Conservation (phyloP, 2,113 vertebrate species). For the Melanocharis versteri region DNA sequence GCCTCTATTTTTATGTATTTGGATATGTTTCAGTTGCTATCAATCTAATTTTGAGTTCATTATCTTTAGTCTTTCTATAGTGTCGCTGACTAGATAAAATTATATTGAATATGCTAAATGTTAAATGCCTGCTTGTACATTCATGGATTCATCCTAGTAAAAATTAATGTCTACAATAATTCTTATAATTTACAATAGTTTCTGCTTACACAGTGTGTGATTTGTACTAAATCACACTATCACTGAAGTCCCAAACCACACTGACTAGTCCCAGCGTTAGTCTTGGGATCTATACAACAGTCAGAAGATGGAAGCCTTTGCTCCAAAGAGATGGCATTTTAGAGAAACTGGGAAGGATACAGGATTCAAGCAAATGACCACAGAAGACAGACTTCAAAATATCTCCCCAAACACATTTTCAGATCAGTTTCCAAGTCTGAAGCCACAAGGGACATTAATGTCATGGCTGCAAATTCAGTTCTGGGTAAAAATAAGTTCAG, state of each 20-base stretch:
- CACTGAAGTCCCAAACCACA: neutral
- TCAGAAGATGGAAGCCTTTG: neutral
- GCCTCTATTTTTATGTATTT: neutral
- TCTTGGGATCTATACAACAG: neutral
- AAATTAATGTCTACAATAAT: neutral
- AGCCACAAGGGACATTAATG: neutral
- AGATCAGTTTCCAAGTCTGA: neutral
- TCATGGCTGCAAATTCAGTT: neutral
- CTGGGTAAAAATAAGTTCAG: neutral
- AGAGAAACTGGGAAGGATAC: neutral
- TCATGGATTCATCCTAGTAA: neutral
- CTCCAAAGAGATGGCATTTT: neutral
- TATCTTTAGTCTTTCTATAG: neutral
- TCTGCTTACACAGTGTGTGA: neutral
- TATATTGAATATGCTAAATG: neutral
- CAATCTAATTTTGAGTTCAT: neutral
- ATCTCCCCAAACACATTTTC: neutral
- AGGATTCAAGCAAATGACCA: neutral
- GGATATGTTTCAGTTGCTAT: neutral
- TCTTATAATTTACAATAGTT: neutral
- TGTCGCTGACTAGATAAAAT: neutral
- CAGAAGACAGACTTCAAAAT: neutral
- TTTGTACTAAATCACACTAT: neutral
- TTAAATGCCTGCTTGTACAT: neutral
- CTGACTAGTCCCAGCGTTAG: neutral